These are phyloP conservation scores for Aleadryas rufinucha DNA, from an alignment of 2,113 vertebrate species.

Conservation along the genomic window DNA sequence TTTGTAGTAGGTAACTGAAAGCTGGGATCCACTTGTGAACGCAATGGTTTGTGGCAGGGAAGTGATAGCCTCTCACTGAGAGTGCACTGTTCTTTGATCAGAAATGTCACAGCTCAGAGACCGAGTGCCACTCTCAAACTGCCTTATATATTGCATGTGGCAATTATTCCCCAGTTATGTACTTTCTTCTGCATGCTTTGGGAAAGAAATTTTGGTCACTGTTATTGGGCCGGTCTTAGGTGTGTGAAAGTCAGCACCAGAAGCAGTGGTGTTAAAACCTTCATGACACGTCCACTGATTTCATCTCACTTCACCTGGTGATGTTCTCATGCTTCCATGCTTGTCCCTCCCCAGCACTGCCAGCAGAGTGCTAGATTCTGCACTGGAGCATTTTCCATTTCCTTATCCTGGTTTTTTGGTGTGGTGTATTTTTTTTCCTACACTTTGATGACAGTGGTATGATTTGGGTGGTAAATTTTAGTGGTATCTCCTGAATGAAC, in stretches of 20 bases:
- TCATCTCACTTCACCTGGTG: not conserved
- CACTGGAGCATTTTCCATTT: not conserved
- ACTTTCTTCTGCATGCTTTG: not conserved
- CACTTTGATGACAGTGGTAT: not conserved
- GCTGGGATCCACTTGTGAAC: not conserved
- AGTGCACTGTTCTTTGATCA: not conserved
- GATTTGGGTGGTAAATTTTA: not conserved
- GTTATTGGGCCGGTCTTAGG: not conserved
- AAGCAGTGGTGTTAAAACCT: not conserved
- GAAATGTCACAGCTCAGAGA: not conserved
- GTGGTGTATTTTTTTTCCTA: not conserved
- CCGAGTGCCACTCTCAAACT: not conserved
- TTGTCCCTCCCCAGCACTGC: not conserved
- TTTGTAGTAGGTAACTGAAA: not conserved
- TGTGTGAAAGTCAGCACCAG: not conserved
- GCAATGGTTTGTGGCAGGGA: not conserved
- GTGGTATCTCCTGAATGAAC: not conserved
- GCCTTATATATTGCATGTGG: not conserved
- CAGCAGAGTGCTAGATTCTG: not conserved
- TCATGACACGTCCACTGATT: fast-evolving
- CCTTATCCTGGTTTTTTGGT: not conserved
- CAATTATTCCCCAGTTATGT: not conserved
- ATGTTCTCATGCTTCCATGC: not conserved
- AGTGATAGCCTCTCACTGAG: not conserved
- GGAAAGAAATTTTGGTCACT: not conserved